Conservation (phyloP, 2,888 invertebrate species). For the Cabera pusaria region DNA sequence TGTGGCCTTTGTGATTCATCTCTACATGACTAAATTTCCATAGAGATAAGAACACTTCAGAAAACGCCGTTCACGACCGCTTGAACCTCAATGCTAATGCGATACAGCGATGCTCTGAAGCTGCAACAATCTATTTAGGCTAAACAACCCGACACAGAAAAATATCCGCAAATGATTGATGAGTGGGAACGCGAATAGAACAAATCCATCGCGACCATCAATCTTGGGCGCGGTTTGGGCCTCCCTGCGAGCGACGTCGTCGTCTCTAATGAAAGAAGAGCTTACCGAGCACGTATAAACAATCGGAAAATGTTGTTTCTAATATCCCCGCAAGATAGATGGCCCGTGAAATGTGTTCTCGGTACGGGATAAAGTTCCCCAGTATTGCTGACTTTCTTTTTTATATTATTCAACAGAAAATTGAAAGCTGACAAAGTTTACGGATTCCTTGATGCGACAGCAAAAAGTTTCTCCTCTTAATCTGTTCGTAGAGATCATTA, state of each 20-base stretch:
- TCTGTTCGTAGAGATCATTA: conserved; percentile 15
- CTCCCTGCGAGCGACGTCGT: conserved; percentile 69
- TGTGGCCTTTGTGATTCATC: conserved; percentile 34
- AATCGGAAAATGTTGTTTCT: conserved; percentile 76
- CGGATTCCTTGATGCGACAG: conserved; percentile 17
- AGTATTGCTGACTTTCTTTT: conserved; percentile 31
- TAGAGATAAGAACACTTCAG: conserved; percentile 29
- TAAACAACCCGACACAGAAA: conserved; percentile 81
- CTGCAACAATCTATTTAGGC: conserved; percentile 78
- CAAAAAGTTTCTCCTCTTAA: conserved; percentile 16
- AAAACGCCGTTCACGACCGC: conserved; percentile 24
- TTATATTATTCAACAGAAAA: conserved; percentile 29
- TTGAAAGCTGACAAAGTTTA: conserved; percentile 30
- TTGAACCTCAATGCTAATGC: conserved; percentile 58
- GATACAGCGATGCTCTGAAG: conserved; percentile 64
- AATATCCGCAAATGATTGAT: conserved; percentile 82
- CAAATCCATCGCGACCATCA: conserved; percentile 80
- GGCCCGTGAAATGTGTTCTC: conserved; percentile 52
- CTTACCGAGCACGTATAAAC: conserved; percentile 78
- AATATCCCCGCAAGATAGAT: conserved; percentile 74
- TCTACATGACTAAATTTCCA: conserved; percentile 29
- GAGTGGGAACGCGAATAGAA: conserved; percentile 78
- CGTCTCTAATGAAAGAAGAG: conserved; percentile 80
- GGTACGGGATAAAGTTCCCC: conserved; percentile 33
- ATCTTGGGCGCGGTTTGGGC: conserved; percentile 63